phyloP scores from a whole-genome alignment of 2,113 vertebrate species.

The Ctenomys sociabilis region DNA sequence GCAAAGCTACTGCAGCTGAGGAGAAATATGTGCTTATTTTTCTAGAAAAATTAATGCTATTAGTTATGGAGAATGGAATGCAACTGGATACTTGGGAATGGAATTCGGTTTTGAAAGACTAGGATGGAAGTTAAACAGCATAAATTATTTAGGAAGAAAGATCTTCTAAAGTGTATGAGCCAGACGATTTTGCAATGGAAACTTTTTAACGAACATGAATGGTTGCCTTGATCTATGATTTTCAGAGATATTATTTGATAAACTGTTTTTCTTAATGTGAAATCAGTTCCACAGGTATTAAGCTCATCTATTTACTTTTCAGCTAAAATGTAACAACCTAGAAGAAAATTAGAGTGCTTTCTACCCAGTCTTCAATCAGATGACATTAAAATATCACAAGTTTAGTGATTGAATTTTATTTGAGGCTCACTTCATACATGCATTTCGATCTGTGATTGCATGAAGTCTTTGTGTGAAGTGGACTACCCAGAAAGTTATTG shows the following conservation, averaged over 20 bases:
- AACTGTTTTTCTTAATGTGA: conserved; percentile 18
- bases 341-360: not conserved
- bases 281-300: not conserved
- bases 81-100: not conserved
- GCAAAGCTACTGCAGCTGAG: not conserved
- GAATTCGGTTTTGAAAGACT: conserved; percentile 25
- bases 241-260: conserved; percentile 31
- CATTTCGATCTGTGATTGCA: not conserved
- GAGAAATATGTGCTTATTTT: not conserved
- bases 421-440: not conserved
- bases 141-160: not conserved
- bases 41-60: not conserved
- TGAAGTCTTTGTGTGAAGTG: not conserved
- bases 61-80: not conserved
- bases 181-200: conserved; percentile 17
- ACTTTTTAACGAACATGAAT: conserved; percentile 13
- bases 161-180: conserved; percentile 20
- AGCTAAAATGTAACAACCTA: conserved; percentile 5
- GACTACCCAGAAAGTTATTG: conserved; percentile 19
- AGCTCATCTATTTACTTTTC: not conserved
- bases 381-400: not conserved
- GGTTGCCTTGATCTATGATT: not conserved
- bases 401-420: not conserved
- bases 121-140: not conserved
- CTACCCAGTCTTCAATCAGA: not conserved